phyloP scores from a whole-genome alignment of 2,113 vertebrate species.

The Strix uralensis region DNA sequence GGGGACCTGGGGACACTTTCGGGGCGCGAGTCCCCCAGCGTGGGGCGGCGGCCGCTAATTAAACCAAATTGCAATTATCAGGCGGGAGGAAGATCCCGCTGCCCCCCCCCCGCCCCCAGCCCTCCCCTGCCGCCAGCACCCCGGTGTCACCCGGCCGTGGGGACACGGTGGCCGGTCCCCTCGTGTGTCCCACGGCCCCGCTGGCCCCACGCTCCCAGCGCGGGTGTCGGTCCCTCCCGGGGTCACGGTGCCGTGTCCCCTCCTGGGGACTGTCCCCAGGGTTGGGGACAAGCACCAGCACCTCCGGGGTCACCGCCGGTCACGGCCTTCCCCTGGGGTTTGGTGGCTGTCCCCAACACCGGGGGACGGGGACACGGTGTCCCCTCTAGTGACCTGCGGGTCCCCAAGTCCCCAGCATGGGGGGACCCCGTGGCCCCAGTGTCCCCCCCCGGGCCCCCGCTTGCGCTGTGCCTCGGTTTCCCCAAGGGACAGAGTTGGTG shows the following conservation, averaged over 20 bases:
- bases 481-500: neutral
- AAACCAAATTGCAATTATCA: neutral
- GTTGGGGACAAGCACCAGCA: neutral
- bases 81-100: neutral
- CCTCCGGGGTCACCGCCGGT: neutral
- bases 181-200: neutral
- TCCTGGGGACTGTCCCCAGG: neutral
- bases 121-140: neutral
- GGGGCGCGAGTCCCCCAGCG: neutral
- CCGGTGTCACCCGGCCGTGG: neutral
- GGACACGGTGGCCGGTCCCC: neutral
- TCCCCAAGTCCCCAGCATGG: too few species aligned
- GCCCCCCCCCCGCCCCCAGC: neutral
- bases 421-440: neutral
- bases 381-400: neutral
- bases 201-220: accelerated
- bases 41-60: neutral
- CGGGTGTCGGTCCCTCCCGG: neutral
- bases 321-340: neutral
- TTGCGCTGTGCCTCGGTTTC: neutral
- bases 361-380: neutral
- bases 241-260: neutral
- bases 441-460: too few species aligned
- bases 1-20: neutral
- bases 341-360: neutral